Evolutionary conservation across 2,797 vertebrate genomes (phyloP).

Genomic region (Acanthurus tractus): DNA sequence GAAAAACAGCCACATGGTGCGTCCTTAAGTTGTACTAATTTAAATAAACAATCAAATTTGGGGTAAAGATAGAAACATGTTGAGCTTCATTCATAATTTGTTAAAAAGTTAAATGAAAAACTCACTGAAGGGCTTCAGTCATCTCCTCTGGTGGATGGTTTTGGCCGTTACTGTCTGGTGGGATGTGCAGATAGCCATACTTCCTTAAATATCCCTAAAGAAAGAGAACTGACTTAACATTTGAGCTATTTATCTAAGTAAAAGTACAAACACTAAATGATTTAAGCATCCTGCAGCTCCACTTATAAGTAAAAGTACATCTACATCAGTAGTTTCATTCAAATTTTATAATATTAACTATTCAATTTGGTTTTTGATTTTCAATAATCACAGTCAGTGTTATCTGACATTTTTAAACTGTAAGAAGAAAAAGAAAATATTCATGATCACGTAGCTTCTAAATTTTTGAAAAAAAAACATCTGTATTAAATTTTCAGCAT

Average conservation of each 20-base stretch:
- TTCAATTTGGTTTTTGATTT: neutral
- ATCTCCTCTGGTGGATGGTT: conserved; percentile 77
- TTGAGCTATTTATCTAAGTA: neutral
- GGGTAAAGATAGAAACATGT: neutral
- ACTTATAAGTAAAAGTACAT: no score
- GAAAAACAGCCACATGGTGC: no score
- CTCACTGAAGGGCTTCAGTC: conserved; percentile 84
- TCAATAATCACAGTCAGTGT: neutral
- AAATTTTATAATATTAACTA: neutral
- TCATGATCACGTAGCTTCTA: neutral
- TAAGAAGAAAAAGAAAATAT: neutral
- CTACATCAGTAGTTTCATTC: neutral
- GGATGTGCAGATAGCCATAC: conserved; percentile 88
- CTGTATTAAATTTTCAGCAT: no score
- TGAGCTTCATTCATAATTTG: neutral
- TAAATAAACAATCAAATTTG: neutral
- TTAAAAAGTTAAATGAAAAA: neutral
- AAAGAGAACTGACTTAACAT: conserved; percentile 19
- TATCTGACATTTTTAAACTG: neutral
- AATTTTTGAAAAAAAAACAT: no score
- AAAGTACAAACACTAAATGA: neutral
- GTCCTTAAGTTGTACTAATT: neutral
- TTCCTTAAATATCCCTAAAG: conserved; percentile 85
- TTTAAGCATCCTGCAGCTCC: neutral
- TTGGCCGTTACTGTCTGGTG: conserved; percentile 70